A percentile compares a stretch with the other conserved stretches of the same genome.
These are phyloP conservation scores for Tachystola acroxantha DNA, from an alignment of 2,888 invertebrate genomes.

Conservation along the genomic window DNA sequence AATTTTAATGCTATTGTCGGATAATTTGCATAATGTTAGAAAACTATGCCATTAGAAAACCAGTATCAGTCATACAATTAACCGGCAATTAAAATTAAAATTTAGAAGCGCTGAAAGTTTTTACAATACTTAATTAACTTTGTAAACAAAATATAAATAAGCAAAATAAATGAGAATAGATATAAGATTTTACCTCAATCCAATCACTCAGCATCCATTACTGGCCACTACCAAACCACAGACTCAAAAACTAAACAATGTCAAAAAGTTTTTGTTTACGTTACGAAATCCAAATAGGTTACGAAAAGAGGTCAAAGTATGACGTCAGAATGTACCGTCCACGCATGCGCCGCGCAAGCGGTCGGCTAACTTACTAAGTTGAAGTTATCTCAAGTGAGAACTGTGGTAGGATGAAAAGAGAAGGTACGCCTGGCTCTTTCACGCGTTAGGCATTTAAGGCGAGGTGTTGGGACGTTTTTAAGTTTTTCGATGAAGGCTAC, in stretches of 20 bases:
- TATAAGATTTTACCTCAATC: slow-evolving; percentile 21
- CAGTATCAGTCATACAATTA: no score
- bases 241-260: slow-evolving; percentile 26
- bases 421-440: slow-evolving; percentile 49
- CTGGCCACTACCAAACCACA: slow-evolving; percentile 11
- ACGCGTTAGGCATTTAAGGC: slow-evolving; percentile 34
- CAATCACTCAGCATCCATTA: slow-evolving; percentile 23
- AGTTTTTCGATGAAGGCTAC: no score
- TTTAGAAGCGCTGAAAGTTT: background rate
- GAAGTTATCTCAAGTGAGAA: slow-evolving; percentile 40
- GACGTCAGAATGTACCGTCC: slow-evolving; percentile 18
- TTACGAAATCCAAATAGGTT: slow-evolving; percentile 16
- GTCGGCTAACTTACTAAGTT: slow-evolving; percentile 46
- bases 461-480: no score
- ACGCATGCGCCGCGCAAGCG: slow-evolving; percentile 40
- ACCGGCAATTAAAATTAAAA: background rate
- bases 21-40: background rate
- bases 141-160: background rate
- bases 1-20: slow-evolving; percentile 6
- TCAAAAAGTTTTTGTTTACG: slow-evolving; percentile 38
- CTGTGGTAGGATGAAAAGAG: slow-evolving; percentile 32
- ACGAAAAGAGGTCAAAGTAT: slow-evolving; percentile 34
- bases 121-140: background rate
- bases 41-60: background rate
- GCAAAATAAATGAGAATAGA: background rate